phyloP scores from a whole-genome alignment of 2,113 vertebrate species.

The Orientallactaga bullata region DNA sequence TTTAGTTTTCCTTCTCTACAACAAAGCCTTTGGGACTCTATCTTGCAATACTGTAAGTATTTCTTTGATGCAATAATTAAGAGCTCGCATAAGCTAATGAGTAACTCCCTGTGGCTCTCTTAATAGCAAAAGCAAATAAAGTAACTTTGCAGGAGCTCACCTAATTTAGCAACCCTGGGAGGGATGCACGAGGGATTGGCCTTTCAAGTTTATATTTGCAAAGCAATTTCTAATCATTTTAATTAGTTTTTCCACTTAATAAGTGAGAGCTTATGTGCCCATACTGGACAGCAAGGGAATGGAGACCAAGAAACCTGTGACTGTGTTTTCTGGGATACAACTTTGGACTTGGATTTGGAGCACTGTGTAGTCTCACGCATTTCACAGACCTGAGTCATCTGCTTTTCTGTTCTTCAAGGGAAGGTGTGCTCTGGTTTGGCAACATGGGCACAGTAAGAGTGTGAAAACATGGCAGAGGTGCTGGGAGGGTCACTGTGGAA shows the following conservation, averaged over 20 bases:
- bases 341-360: not conserved
- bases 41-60: slow-evolving; percentile 40
- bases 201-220: slow-evolving; percentile 47
- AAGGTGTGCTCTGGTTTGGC: slow-evolving; percentile 20
- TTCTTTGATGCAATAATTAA: slow-evolving; percentile 68
- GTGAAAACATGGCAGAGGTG: not conserved
- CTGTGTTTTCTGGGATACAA: not conserved
- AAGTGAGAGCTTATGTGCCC: not conserved
- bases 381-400: not conserved
- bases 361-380: not conserved
- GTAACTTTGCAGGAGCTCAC: slow-evolving; percentile 14
- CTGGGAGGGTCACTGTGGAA: not conserved
- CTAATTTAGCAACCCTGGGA: not conserved
- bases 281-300: not conserved
- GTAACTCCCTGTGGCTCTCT: slow-evolving; percentile 47
- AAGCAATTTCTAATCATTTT: slow-evolving; percentile 42
- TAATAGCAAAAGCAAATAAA: slow-evolving; percentile 55
- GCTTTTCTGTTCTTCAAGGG: not conserved
- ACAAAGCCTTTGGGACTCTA: not conserved
- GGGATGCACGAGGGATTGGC: not conserved
- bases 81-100: slow-evolving; percentile 52
- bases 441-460: not conserved
- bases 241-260: slow-evolving; percentile 27
- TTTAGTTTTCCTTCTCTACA: slow-evolving; percentile 1
- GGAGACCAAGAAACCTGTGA: not conserved